Evolutionary conservation across 2,113 vertebrate species (phyloP), one percentile per base, ranked within the genome.

Genomic region (Aix galericulata): DNA sequence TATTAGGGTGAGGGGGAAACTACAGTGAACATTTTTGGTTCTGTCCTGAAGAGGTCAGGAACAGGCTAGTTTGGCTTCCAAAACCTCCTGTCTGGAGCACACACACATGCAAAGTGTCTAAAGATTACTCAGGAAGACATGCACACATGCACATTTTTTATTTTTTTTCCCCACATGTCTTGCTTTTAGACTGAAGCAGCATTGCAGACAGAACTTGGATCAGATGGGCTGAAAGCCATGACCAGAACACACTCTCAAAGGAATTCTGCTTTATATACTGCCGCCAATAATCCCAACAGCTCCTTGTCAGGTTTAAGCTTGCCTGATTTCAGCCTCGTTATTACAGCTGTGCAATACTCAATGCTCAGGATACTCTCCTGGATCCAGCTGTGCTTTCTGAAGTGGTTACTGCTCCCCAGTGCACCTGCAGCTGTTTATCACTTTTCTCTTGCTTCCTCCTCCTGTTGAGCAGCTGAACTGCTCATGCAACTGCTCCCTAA

Each of bases 401-500:
- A 72, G 80, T 55, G 25, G 10, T 69, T 73, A 38, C 46, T 63
- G 4, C 91, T 92, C 83, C 92, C 86, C 78, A 48, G 83, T 44
- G 69, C 83, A 91, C 93, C 95, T 84, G 81, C 69, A 82, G 38
- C 56, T 82, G 36, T 88, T 95, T 38, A 64, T 75, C 86, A 82
- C 64, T 80, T 95, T 84, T 25, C 58, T 73, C 2, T 0, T 12
- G 2, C 64, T 84, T 71, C 89, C 82, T 81, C 13, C 64, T 72
- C 82, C 82, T 3, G 0, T 40, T 3, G 7, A 75, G 78, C 69
- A 78, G 31, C 50, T 46, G 59, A 4, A 71, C 32, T 13, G 42
- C 34, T 88, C 42, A 3, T 21, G 69, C 10, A 52, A 76, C 69
- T 56, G 68, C 76, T 67, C 48, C 91, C 88, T 18, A 29, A 27